phyloP scores from a whole-genome alignment of 2,113 vertebrate species.

The Sialia sialis region DNA sequence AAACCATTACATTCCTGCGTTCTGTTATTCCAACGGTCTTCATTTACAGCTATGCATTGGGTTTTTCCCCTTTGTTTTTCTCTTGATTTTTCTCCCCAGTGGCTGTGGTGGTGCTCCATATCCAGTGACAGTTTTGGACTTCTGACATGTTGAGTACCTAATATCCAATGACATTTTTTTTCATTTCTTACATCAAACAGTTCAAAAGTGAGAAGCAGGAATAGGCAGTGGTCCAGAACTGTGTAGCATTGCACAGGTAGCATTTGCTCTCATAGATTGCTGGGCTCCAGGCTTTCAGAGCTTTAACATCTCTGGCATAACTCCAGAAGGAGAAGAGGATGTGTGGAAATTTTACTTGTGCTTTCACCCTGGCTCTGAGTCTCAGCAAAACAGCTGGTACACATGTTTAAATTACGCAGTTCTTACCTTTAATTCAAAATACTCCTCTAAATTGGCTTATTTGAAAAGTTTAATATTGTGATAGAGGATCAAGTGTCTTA shows the following conservation, averaged over 20 bases:
- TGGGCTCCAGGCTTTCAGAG: neutral
- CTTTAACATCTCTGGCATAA: accelerated
- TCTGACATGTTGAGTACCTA: neutral
- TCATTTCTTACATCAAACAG: neutral
- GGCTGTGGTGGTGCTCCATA: neutral
- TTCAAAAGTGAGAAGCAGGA: neutral
- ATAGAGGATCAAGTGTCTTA: neutral
- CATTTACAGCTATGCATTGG: accelerated
- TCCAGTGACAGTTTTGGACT: neutral
- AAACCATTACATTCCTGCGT: neutral
- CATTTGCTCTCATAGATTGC: neutral
- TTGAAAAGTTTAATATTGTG: neutral
- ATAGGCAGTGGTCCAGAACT: neutral
- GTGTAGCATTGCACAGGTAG: neutral
- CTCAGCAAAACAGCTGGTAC: neutral
- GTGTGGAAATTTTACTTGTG: accelerated
- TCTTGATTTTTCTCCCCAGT: neutral
- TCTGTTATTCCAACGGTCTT: neutral
- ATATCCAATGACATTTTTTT: neutral
- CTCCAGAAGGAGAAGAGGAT: neutral
- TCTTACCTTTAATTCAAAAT: neutral
- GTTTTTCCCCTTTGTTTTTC: neutral
- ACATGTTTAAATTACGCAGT: neutral
- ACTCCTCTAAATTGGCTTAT: neutral
- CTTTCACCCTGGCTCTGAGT: neutral